Base-by-base conservation (phyloP, 2,113 vertebrate genomes). In the Ptychochromis oligacanthus region DNA sequence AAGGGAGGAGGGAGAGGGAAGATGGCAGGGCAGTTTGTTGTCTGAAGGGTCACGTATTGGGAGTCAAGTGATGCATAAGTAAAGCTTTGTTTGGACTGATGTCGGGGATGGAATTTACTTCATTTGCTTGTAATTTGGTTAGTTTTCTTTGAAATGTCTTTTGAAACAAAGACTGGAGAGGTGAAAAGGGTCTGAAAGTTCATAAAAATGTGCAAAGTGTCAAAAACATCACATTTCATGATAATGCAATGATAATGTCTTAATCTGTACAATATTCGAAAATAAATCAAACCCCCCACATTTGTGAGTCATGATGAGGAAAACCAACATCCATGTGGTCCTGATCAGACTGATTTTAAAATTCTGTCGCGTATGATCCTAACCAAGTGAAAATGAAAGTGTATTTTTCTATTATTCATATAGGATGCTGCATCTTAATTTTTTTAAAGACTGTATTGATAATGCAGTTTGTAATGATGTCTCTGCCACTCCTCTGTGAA, bases 61-160 rank as follows among this genome's bases (percentile, higher is more conserved):
- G 87, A 91, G 90, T 89, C 77, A 86, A 89, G 89, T 89, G 90
- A 92, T 93, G 91, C 92, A 94, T 93, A 93, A 90, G 90, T 85
- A 88, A 90, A 86, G 89, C 88, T 92, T 93, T 94, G 91, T 93
- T 93, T 93, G 77, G 88, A 81, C 88, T 82, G 82, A 88, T 89
- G 87, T 70, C 28, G 60, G 72, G 80, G 81, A 88, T 85, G 72
- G 84, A 86, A 90, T 91, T 91, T 80, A 81, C 77, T 86, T 85
- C 87, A 88, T 93, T 94, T 82, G 57, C 24, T 78, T 84, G 84
- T 91, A 93, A 94, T 91, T 93, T 80, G 87, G 78, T 89, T 89
- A 86, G 85, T 92, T 83, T 76, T 81, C 77, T 92, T 90, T 88
- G 81, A 76, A 91, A 88, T 7, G 56, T 31, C 57, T 77, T 72